Percentiles rank a stretch among this genome's conserved stretches.
Conservation (phyloP, 2,113 vertebrate species). For the Charadrius vociferus region DNA sequence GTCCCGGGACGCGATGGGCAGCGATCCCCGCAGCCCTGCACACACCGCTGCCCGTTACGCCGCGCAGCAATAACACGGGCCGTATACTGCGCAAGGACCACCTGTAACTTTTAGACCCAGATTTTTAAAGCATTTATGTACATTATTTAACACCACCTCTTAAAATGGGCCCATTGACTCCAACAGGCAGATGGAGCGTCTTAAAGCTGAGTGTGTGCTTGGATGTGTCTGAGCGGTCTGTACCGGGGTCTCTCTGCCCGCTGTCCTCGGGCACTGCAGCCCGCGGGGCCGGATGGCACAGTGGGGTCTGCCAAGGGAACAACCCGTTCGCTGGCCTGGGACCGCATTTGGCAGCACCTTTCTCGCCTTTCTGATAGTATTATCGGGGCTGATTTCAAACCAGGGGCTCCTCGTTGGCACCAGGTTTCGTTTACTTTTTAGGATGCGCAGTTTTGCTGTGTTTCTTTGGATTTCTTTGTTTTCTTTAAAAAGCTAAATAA, state of each 20-base stretch:
- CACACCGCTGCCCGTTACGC: fast-evolving
- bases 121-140: background rate
- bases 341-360: background rate
- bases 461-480: background rate
- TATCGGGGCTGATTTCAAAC: background rate
- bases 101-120: background rate
- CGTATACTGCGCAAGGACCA: fast-evolving
- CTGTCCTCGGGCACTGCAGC: fast-evolving
- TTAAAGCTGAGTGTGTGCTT: background rate
- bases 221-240: background rate
- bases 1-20: background rate
- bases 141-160: fast-evolving
- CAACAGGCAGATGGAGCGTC: fast-evolving
- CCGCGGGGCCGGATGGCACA: background rate
- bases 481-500: background rate
- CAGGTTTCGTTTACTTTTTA: background rate
- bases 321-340: background rate
- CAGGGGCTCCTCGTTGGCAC: background rate
- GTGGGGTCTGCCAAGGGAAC: background rate
- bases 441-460: background rate
- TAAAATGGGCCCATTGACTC: background rate
- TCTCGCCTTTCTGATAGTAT: background rate
- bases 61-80: fast-evolving
- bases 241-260: background rate
- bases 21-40: background rate